phyloP scores from a whole-genome alignment of 2,113 vertebrate genomes.

The Crotalus helleri region DNA sequence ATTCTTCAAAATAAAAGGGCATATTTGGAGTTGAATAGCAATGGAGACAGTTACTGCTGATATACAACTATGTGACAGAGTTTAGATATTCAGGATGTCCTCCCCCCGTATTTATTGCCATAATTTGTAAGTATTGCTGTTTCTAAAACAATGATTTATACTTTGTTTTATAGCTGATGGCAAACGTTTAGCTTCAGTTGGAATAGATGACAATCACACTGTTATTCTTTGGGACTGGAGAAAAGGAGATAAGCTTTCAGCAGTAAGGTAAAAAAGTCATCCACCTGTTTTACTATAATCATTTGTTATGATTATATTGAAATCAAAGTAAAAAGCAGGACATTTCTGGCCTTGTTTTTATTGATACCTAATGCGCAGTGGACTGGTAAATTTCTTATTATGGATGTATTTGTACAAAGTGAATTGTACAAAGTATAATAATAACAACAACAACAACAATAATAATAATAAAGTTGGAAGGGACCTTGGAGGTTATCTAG shows the following conservation, averaged over 20 bases:
- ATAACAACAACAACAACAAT: no score
- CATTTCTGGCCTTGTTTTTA: neutral
- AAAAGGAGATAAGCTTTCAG: conserved; percentile 93
- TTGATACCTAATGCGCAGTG: neutral
- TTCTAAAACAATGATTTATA: conserved; percentile 38
- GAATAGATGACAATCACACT: conserved; percentile 93
- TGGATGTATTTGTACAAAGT: neutral
- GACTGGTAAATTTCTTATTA: no score
- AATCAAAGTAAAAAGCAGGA: neutral
- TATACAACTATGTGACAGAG: neutral
- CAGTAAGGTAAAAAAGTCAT: conserved; percentile 78
- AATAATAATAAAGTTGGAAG: no score
- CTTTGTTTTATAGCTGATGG: conserved; percentile 82
- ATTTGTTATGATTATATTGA: neutral
- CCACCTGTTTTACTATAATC: neutral
- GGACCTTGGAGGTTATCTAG: no score
- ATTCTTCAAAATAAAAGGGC: neutral
- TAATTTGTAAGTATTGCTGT: neutral
- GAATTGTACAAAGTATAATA: neutral
- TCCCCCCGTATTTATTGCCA: neutral
- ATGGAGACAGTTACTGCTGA: neutral
- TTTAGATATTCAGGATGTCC: no score
- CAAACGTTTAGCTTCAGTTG: conserved; percentile 91
- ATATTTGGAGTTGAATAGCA: neutral
- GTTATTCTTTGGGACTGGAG: conserved; percentile 97